phyloP scores from a whole-genome alignment of 2,888 invertebrate genomes.

The Dicranocentrus wangi region DNA sequence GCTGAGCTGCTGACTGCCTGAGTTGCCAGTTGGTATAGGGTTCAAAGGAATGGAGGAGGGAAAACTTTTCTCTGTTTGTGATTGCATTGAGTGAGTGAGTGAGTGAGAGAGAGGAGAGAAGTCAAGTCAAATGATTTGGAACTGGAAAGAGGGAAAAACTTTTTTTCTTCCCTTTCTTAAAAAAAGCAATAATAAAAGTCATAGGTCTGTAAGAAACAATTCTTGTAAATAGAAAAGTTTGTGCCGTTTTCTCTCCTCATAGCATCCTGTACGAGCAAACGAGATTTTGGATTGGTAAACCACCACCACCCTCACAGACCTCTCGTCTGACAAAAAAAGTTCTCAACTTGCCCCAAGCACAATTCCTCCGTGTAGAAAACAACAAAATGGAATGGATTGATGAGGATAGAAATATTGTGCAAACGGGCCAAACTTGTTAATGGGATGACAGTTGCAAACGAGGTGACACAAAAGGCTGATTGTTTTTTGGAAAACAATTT shows the following conservation, averaged over 20 bases:
- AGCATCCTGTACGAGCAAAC: no score
- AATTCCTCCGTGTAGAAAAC: neutral
- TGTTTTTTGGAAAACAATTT: no score
- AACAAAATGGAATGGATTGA: no score
- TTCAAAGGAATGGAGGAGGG: neutral
- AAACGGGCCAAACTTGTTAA: no score
- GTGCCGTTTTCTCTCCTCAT: no score
- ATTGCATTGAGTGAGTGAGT: neutral
- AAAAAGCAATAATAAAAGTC: slow-evolving; percentile 41
- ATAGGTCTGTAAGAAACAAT: slow-evolving; percentile 26
- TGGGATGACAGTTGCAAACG: no score
- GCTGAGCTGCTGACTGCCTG: no score
- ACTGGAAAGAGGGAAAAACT: slow-evolving; percentile 4
- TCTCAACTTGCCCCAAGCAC: neutral
- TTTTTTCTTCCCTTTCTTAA: no score
- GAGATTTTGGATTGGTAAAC: neutral
- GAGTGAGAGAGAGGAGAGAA: neutral
- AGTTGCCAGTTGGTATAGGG: no score
- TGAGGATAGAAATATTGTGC: no score
- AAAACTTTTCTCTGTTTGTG: neutral
- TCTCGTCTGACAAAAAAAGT: neutral
- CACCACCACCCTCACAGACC: neutral
- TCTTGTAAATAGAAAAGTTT: slow-evolving; percentile 28
- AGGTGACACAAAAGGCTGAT: no score
- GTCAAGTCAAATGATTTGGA: slow-evolving; percentile 14